Evolutionary conservation across 2,797 vertebrate genomes (phyloP).

Genomic region (Sebastiscus albofasciatus): DNA sequence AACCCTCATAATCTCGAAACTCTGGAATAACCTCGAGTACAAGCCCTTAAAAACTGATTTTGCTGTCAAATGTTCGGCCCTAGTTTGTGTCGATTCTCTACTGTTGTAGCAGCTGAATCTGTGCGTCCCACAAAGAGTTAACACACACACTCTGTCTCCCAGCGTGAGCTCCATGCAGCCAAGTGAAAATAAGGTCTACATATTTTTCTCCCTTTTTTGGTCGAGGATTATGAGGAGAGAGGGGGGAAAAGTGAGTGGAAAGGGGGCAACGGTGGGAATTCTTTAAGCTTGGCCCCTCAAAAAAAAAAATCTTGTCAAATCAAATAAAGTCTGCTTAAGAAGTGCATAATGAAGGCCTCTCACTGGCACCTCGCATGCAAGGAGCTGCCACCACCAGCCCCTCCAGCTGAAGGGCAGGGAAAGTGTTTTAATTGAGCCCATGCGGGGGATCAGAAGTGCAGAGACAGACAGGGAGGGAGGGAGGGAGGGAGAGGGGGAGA

Average conservation of each 20-base stretch:
- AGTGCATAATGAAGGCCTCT: conserved; percentile 75
- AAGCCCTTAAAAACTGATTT: conserved; percentile 48
- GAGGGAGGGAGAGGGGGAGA: background rate
- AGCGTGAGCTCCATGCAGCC: conserved; percentile 62
- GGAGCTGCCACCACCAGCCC: conserved; percentile 39
- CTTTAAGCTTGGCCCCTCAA: conserved; percentile 73
- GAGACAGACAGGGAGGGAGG: background rate
- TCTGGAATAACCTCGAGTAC: conserved; percentile 20
- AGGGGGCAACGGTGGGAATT: conserved; percentile 43
- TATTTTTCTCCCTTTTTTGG: conserved; percentile 78
- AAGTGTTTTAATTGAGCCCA: conserved; percentile 75
- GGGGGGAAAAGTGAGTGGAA: background rate
- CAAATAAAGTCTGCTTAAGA: conserved; percentile 77
- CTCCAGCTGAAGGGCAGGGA: conserved; percentile 48
- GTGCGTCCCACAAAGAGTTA: conserved; percentile 60
- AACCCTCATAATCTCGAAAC: conserved; percentile 38
- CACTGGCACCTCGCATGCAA: conserved; percentile 54
- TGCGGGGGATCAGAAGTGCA: conserved; percentile 61
- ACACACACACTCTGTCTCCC: conserved; percentile 39
- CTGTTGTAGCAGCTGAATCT: conserved; percentile 8
- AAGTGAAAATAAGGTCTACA: conserved; percentile 78
- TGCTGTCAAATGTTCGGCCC: background rate
- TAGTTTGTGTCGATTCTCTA: background rate
- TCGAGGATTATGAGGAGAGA: conserved; percentile 70
- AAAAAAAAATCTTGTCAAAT: conserved; percentile 81